Evolutionary conservation across 2,888 invertebrate species (phyloP), one percentile per base, ranked within the genome.

Genomic region (Theodoxus fluviatilis): DNA sequence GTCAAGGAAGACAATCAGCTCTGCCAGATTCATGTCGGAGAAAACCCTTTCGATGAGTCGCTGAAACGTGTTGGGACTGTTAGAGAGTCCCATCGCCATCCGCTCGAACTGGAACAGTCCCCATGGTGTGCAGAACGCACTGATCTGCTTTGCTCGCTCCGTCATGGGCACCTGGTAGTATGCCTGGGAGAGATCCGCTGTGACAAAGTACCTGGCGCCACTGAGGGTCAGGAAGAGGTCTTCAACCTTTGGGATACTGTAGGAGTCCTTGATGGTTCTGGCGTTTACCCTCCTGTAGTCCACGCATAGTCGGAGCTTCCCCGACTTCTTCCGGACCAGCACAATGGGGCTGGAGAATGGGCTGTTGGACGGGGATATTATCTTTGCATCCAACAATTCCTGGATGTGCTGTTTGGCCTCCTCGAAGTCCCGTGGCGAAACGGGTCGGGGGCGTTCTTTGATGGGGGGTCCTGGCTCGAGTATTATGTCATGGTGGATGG

Each of bases 31-130:
- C 65, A 69, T 65, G 37, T 63, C 72, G 12, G 63, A 22, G 47
- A 72, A 65, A 49, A 55, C 65, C 52, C 7, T 33, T n/a, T 69
- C 64, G 69, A 72, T 70, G 28, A 69, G 37, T 12, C 63, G 31
- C 25, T 49, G 65, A 15, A 67, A 71, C 1, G 49, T 37, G n/a
- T 18, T n/a, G 12, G 71, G 69, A 49, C 25, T 38, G 55, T 63
- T 69, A 25, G 6, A 9, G 3, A 64, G 33, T 3, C 57, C 69
- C 28, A 52, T 25, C 1, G 52, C 49, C 64, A 71, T 49, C 12
- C 57, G 49, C 1, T 52, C 22, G 9, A 33, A 71, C 40, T 71
- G 35, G 18, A 38, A 67, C 7, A 38, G 7, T 15, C 71, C 68
- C n/a, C 37, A 63, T 7, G 68, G 63, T 18, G 63, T 68, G 15